Evolutionary conservation across 1,140 invertebrate genomes (phyloP).

Genomic region (Formica selysi): DNA sequence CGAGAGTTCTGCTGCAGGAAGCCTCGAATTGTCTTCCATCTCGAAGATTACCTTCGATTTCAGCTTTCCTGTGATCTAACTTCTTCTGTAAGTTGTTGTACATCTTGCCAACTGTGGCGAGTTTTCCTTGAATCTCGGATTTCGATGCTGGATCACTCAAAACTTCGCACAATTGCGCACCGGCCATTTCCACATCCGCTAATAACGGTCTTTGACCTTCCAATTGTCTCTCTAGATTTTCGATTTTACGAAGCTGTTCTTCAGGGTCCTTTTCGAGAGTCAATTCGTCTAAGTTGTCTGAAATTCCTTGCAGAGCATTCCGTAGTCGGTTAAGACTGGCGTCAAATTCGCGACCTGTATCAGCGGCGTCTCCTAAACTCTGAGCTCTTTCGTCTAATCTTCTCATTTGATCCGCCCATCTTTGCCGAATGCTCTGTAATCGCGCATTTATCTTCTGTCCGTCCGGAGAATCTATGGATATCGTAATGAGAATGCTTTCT

Average conservation of each 20-base stretch:
- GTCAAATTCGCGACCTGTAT: conserved; percentile 96
- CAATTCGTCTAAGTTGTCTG: conserved; percentile 94
- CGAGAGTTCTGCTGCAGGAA: conserved; percentile 93
- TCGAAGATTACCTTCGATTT: conserved; percentile 94
- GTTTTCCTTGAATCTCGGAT: conserved; percentile 95
- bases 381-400: conserved; percentile 94
- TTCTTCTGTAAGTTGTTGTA: conserved; percentile 95
- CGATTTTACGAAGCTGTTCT: conserved; percentile 94
- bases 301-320: conserved; percentile 94
- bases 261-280: conserved; percentile 94
- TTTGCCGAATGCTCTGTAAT: conserved; percentile 89
- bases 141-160: conserved; percentile 96
- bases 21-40: conserved; percentile 95
- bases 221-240: conserved; percentile 94
- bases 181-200: conserved; percentile 95
- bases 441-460: conserved; percentile 90
- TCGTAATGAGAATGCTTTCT: conserved; percentile 90
- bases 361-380: conserved; percentile 94
- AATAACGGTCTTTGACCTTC: conserved; percentile 95
- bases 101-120: conserved; percentile 93
- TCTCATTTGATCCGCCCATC: conserved; percentile 93
- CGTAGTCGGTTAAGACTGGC: conserved; percentile 92
- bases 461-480: conserved; percentile 91
- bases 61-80: conserved; percentile 95
- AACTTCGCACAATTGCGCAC: conserved; percentile 94